Evolutionary conservation across 2,797 vertebrate species (phyloP), one percentile per base, ranked within the genome.

Genomic region (Phataginus tetradactyla): DNA sequence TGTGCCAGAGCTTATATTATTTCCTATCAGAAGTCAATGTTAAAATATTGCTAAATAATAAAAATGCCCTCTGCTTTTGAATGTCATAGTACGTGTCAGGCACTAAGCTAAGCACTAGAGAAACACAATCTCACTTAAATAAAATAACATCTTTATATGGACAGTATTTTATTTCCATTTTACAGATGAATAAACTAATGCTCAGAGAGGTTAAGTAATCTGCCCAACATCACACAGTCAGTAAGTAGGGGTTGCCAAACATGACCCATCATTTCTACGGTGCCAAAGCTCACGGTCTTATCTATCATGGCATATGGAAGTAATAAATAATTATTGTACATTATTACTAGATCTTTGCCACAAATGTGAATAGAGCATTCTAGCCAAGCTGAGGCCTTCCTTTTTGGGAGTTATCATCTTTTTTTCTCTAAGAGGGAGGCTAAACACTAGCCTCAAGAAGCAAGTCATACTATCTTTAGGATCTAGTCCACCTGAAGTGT

Each of bases 21-120:
- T 92, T 96, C 29, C 64, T 95, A 87, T 64, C 42, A 90, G 66
- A 87, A 97, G 91, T 64, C 53, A 72, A 91, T 85, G 39, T 66
- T 57, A 86, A 93, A 85, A 84, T 78, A 85, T 34, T 29, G 2
- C 81, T 89, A 89, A 93, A 51, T 83, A 94, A 79, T 86, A 88
- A 96, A 95, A 86, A 45, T 2, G 42, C 0, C 32, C 8, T 66
- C 64, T 78, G 23, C 32, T 81, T 94, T 81, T 20, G 1, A 29
- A 79, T 90, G 53, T 69, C 34, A 61, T 68, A 51, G 68, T 63
- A 77, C 37, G 5, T 49, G 18, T 87, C 83, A 91, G 32, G 29
- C n/a, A 39, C 42, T 27, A 1, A 10, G 21, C 10, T 86, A 61
- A 90, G n/a, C 37, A 75, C 55, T 77, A 4, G 75, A 79, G 79